Base-by-base conservation (phyloP, 2,888 invertebrate genomes). In the Itoplectis maculator region DNA sequence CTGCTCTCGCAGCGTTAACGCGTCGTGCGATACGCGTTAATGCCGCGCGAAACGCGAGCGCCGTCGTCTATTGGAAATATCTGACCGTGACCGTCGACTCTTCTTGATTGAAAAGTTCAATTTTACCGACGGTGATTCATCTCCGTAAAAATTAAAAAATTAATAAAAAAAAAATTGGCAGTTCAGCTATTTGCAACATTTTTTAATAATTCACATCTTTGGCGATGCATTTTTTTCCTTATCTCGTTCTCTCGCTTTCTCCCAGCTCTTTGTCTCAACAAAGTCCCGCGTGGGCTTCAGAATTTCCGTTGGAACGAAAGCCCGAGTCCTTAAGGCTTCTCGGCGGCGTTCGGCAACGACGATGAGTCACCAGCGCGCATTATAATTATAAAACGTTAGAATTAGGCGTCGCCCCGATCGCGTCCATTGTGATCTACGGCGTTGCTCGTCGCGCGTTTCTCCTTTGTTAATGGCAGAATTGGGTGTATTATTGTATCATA, bases 81-180 rank as follows among this genome's bases (percentile, higher is more conserved):
- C 73, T 84, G 78, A 40, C 81, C 82, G 75, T 83, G 84, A 85
- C 81, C 76, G 81, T 56, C 23, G 4, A 23, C 20, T 56, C n/a
- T 11, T 23, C 11, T 13, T 4, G n/a, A 13, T 29, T 29, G 29
- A 56, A 56, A n/a, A 23, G 23, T 23, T 56, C 29, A 13, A 56
- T 5, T 4, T 8, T 13, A 51, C 9, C 7, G 15, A 49, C 20
- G 37, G 70, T 5, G 29, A 2, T 29, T 29, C 5, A 29, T 29
- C 2, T 29, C 5, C 29, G 29, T 3, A 29, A 29, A 29, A 29
- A 29, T 29, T 29, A 29, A 29, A 29, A 29, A 29, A 29, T 29
- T 29, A 3, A n/a, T n/a, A n/a, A n/a, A n/a, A n/a, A n/a, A n/a
- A n/a, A n/a, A n/a, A n/a, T n/a, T n/a, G n/a, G n/a, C n/a, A n/a